These are phyloP conservation scores for Subanguina moxae DNA, from an alignment of 1,140 invertebrate genomes.

Conservation along the genomic window DNA sequence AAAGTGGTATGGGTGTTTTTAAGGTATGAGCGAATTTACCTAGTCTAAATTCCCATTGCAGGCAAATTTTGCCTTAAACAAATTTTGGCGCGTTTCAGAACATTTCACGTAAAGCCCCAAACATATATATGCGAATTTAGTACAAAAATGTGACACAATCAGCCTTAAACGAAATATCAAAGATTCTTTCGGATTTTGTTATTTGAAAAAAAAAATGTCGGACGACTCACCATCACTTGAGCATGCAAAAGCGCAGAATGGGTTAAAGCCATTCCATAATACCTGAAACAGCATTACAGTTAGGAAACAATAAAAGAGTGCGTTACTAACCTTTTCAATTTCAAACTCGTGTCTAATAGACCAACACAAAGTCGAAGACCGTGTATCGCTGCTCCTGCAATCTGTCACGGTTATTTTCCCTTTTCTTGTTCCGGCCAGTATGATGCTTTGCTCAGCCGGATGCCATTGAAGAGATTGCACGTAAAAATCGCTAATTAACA, in stretches of 20 bases:
- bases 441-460: constrained; percentile 72
- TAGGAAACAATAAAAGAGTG: not conserved
- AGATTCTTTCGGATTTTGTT: too few relatives aligned
- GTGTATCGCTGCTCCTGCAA: constrained; percentile 64
- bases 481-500: constrained; percentile 32
- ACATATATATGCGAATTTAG: too few relatives aligned
- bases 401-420: constrained; percentile 62
- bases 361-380: constrained; percentile 74
- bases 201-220: not conserved
- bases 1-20: too few relatives aligned
- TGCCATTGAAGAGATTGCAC: constrained; percentile 83
- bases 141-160: too few relatives aligned
- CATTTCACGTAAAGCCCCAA: too few relatives aligned
- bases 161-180: too few relatives aligned
- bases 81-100: too few relatives aligned
- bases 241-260: constrained; percentile 70
- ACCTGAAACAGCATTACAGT: constrained; percentile 56
- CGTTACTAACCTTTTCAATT: constrained; percentile 68
- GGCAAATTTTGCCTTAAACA: too few relatives aligned
- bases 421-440: constrained; percentile 74
- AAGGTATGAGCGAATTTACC: too few relatives aligned
- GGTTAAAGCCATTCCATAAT: constrained; percentile 75
- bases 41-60: too few relatives aligned
- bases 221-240: constrained; percentile 32
- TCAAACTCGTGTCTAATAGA: constrained; percentile 69